Conservation (phyloP, 1,140 invertebrate species). For the Drosophila murphyi region DNA sequence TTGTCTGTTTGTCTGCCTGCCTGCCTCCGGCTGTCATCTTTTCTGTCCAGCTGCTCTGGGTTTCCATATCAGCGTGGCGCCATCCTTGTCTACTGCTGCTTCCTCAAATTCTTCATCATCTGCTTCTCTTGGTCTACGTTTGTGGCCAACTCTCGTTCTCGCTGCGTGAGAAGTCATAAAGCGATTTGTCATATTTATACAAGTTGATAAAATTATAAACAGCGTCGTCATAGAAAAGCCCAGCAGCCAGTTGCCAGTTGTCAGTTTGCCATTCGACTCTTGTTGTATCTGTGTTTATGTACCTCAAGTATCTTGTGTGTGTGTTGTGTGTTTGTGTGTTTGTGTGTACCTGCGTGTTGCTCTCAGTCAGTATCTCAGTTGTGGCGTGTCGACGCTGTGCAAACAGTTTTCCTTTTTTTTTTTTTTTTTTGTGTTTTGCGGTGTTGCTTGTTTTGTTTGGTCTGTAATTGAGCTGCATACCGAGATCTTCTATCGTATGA, state of each 20-base stretch:
- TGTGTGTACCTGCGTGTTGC: conserved; percentile 2
- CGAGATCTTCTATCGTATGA: not conserved
- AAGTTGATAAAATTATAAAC: conserved; percentile 83
- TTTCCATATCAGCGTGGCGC: conserved; percentile 59
- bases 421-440: not conserved
- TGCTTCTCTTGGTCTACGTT: conserved; percentile 10
- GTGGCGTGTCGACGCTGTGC: conserved; percentile 26
- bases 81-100: conserved; percentile 19
- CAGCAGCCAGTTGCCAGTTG: conserved; percentile 2
- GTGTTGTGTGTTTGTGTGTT: conserved; percentile 2
- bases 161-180: conserved; percentile 81
- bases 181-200: conserved; percentile 83
- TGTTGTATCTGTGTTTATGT: not conserved
- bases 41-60: conserved; percentile 44
- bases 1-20: conserved; percentile 8
- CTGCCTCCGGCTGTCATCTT: conserved; percentile 44
- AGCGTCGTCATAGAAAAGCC: conserved; percentile 42
- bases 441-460: not conserved
- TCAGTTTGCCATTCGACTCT: conserved; percentile 7
- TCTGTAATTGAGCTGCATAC: conserved; percentile 13
- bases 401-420: conserved; percentile 19
- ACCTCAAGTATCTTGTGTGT: not conserved
- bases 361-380: not conserved
- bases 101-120: not conserved
- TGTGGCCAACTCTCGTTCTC: not conserved